Base-by-base conservation (phyloP, 1,140 invertebrate genomes). In the Brachionus plicatilis region DNA sequence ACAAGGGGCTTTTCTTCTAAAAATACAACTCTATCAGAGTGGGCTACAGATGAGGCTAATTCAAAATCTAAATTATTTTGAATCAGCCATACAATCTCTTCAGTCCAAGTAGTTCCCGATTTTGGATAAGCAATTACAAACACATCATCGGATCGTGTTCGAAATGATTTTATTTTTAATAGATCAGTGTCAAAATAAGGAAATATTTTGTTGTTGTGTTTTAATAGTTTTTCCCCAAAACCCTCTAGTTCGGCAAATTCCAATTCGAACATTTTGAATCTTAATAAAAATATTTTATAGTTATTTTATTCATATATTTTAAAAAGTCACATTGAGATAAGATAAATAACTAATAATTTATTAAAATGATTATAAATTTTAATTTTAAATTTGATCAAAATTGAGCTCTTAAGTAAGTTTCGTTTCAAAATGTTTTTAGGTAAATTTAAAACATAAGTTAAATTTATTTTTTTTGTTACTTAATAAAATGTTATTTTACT, bases 71-170 rank as follows among this genome's bases (percentile, higher is more conserved):
- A 43, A 78, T 78, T 56, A n/a, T 78, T 78, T 24, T 47, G 12
- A 78, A 78, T 20, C 3, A 78, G 24, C 75, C 75, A 78, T 0
- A 78, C 75, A 12, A 78, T 78, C 17, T 78, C 75, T 29, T 47
- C 75, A 14, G 50, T 78, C 75, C 75, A 78, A 14, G 50, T 78
- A 27, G 75, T 78, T 29, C 75, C 75, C 41, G 75, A 78, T 78
- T 78, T 78, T 29, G 75, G 75, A 5, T 78, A 78, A 8, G 29
- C 75, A 27, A 78, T 14, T 27, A 56, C 27, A 56, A 78, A 78
- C 24, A 33, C 24, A 45, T 78, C 75, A 56, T 78, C 27, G 5
- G 27, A 1, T 12, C 17, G 6, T 33, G n/a, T 5, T 29, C 27
- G 37, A 12, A 68, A 1, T n/a, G 66, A 33, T 41, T 68, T 37